Evolutionary conservation across 1,140 invertebrate species (phyloP).

Genomic region (Microvelia longipes): DNA sequence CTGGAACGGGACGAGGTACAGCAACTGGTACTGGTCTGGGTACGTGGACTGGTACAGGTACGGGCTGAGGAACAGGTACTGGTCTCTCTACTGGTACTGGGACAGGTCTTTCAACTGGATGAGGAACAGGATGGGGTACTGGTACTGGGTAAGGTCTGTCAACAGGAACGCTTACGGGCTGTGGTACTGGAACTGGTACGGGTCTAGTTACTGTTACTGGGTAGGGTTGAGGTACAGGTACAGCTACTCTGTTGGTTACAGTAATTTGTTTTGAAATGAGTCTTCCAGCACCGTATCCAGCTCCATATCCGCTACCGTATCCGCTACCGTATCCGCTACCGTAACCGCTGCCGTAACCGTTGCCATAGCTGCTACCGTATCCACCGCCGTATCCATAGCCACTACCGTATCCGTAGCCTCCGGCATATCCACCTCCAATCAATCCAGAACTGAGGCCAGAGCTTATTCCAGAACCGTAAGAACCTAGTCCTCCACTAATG

Average conservation of each 20-base stretch:
- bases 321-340: not conserved
- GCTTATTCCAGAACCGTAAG: no score
- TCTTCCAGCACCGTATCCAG: conserved; percentile 1
- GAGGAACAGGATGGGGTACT: not conserved
- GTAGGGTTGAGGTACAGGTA: conserved; percentile 8
- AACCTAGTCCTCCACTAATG: no score
- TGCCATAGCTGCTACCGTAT: not conserved
- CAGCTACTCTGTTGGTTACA: conserved; percentile 1
- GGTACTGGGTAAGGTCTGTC: not conserved
- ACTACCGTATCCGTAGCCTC: not conserved
- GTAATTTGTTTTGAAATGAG: not conserved
- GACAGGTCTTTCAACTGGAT: conserved; percentile 3
- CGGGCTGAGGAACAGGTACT: conserved; percentile 1
- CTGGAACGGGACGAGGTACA: not conserved
- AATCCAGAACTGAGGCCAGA: no score
- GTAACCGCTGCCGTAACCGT: not conserved
- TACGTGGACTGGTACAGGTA: not conserved
- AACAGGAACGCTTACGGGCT: not conserved
- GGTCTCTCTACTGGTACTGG: conserved; percentile 1
- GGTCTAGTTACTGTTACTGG: not conserved
- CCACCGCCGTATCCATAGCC: not conserved
- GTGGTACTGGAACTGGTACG: conserved; percentile 2
- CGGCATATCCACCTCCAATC: not conserved
- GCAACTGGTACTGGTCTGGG: not conserved
- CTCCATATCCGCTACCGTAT: not conserved